Evolutionary conservation across 2,797 vertebrate species (phyloP), one percentile per base, ranked within the genome.

Genomic region (Falco rusticolus): DNA sequence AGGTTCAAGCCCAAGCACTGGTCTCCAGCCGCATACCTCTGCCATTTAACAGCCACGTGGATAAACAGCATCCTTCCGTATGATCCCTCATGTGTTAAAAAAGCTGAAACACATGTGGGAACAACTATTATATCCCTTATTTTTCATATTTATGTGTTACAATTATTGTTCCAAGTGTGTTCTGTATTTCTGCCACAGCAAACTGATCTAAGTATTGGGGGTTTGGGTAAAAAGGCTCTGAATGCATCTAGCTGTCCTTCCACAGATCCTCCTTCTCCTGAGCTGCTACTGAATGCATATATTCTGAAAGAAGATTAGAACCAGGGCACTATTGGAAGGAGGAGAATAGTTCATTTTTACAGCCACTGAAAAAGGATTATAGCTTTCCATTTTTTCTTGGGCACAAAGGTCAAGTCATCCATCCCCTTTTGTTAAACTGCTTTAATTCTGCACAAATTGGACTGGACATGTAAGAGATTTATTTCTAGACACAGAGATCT

Each of bases 291-390:
- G 64, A 83, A 37, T 48, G 41, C 48, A 63, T 39, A 56, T 34
- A 72, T 50, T 92, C 66, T 91, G 29, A 74, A 70, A 66, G 39
- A 57, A 87, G 43, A 93, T 85, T 59, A 87, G 56, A 60, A 90
- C 9, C 10, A 84, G 64, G 60, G 70, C 56, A 85, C 77, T 92
- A 95, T 94, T 74, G 89, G 94, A 94, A 84, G 51, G 64, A 94
- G 50, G 13, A 90, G 45, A 91, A 93, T 17, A 54, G 85, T 61
- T 94, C 86, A 71, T 94, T 96, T 93, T 93, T 95, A 92, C 70
- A 80, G 77, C 54, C 56, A 48, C 0, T 87, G 70, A 79, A 78
- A 96, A 96, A 91, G 45, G 80, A 94, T 95, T 92, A 75, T 39
- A 81, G 64, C 57, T 84, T 95, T 84, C 85, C 66, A 84, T 88